Conservation (phyloP, 1,140 invertebrate species). For the Trichogramma pretiosum region DNA sequence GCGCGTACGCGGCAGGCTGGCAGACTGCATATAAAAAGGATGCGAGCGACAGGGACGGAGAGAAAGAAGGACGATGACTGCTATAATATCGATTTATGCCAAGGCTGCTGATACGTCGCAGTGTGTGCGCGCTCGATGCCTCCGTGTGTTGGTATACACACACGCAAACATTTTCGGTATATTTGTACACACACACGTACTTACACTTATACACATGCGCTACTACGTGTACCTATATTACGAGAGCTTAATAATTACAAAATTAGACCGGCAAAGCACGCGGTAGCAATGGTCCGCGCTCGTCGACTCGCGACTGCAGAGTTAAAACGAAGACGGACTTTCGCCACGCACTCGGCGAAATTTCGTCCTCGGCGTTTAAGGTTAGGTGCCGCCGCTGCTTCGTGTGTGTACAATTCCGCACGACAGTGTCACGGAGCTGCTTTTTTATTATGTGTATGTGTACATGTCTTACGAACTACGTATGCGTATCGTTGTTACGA, state of each 20-base stretch:
- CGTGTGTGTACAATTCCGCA: not conserved
- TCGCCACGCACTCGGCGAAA: not conserved
- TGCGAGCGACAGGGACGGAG: too few species aligned
- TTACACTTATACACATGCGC: not conserved
- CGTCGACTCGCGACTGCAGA: not conserved
- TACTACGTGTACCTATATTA: not conserved
- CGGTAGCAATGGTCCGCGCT: too few species aligned
- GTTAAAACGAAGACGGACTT: not conserved
- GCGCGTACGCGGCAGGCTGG: not conserved
- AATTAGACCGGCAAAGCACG: not conserved
- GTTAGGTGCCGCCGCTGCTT: too few species aligned
- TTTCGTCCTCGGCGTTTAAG: not conserved
- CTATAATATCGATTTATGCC: too few species aligned
- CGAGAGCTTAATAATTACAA: not conserved
- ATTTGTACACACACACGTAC: not conserved
- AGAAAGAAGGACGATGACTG: too few species aligned
- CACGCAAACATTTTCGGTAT: not conserved
- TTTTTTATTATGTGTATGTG: too few species aligned
- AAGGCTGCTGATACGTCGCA: too few species aligned
- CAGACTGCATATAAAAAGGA: too few species aligned
- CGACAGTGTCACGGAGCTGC: conserved; percentile 13
- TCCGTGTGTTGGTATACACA: not conserved
- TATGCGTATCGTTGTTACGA: too few species aligned
- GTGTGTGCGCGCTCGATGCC: too few species aligned
- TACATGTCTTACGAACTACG: too few species aligned